Base-by-base conservation (phyloP, 2,888 invertebrate species). In the Scrobipalpa costella region DNA sequence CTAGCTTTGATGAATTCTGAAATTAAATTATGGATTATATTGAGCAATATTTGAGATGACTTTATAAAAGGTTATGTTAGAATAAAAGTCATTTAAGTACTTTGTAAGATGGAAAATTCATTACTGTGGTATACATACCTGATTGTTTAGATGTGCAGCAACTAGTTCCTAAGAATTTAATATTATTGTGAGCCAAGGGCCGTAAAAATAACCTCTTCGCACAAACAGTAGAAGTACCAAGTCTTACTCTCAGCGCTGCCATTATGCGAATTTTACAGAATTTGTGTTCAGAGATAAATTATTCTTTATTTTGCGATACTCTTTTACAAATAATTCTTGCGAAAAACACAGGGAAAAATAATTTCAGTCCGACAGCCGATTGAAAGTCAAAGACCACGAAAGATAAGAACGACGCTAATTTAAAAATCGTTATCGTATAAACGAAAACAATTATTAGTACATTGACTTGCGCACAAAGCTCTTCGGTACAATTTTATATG, bases 171-270 rank as follows among this genome's bases (percentile, higher is more conserved):
- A 78, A 63, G 70, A 71, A 68, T 77, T 80, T 85, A 11, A 72
- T 68, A 64, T 72, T 77, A 71, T 52, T 59, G 49, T 73, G 76
- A 65, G 71, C 62, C 19, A 33, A 19, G 33, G 83, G 73, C 64
- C 79, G 78, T 66, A 77, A 73, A 66, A 83, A 71, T 80, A 88
- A 79, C 78, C 85, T 87, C 72, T 72, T 79, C 15, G 77, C 72
- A 67, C 71, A 75, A 47, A 78, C 64, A 61, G 76, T 66, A 61
- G 81, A 77, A 38, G 76, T 73, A 50, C 79, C 72, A 52, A 87
- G 63, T 72, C 77, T 82, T 13, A 78, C 76, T 67, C 88, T 79
- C 66, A 88, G 71, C 62, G 88, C 83, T 62, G 84, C 86, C 89
- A 89, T 89, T 58, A 57, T 57, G 15, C 36, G 15, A 9, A 1